phyloP scores from a whole-genome alignment of 1,140 invertebrate genomes.

The Apis florea region DNA sequence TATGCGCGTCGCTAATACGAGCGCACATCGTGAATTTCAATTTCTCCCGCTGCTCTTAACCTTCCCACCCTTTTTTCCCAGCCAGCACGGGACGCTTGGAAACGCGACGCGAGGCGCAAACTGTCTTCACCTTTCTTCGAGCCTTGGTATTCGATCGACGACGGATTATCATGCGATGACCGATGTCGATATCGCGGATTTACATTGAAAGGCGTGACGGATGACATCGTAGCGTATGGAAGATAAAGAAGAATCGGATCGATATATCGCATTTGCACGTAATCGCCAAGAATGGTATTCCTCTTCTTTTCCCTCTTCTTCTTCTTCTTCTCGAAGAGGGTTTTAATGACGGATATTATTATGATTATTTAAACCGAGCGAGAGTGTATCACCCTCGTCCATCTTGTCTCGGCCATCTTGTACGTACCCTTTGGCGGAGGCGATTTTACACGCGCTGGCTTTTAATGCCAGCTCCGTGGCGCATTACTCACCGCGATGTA shows the following conservation, averaged over 20 bases:
- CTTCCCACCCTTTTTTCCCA: background rate
- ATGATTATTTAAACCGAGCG: slow-evolving; percentile 25
- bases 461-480: slow-evolving; percentile 62
- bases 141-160: background rate
- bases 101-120: no score
- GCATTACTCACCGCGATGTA: slow-evolving; percentile 70
- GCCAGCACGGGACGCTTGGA: no score
- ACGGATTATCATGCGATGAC: background rate
- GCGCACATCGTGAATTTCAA: slow-evolving; percentile 24
- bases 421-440: slow-evolving; percentile 54
- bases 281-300: slow-evolving; percentile 35
- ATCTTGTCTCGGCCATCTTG: slow-evolving; percentile 52
- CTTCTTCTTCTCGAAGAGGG: background rate
- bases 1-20: slow-evolving; percentile 27
- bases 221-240: background rate
- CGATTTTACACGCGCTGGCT: slow-evolving; percentile 63
- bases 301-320: no score
- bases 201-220: slow-evolving; percentile 23
- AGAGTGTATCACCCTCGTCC: slow-evolving; percentile 40
- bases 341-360: slow-evolving; percentile 56
- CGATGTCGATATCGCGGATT: background rate
- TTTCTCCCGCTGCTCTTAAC: background rate
- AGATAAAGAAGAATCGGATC: background rate
- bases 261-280: slow-evolving; percentile 39
- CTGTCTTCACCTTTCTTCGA: background rate